phyloP scores from a whole-genome alignment of 2,113 vertebrate genomes.

The Phalacrocorax aristotelis region DNA sequence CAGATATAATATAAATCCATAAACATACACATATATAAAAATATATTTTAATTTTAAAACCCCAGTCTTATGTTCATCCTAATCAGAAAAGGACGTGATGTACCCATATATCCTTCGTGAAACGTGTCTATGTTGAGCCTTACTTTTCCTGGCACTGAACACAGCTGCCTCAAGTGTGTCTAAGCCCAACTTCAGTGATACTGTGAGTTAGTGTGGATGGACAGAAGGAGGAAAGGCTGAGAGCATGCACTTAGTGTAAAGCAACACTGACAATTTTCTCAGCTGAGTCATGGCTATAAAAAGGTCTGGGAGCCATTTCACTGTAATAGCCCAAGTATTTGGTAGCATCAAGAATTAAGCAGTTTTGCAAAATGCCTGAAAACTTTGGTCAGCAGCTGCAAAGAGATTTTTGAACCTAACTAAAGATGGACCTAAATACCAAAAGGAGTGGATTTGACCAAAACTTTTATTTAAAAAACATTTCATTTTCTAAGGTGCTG shows the following conservation, averaged over 20 bases:
- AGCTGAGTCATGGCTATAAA: background rate
- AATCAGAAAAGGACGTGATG: background rate
- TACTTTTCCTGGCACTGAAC: background rate
- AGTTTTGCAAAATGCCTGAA: background rate
- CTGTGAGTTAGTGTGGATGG: fast-evolving
- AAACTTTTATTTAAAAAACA: background rate
- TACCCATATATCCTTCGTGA: background rate
- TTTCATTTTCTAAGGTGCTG: background rate
- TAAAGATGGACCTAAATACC: background rate
- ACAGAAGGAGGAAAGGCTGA: background rate
- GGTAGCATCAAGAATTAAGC: background rate
- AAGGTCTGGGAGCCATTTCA: background rate
- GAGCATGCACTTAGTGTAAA: background rate
- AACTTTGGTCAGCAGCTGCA: background rate
- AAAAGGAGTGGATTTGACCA: background rate
- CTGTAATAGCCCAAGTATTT: background rate
- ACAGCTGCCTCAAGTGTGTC: background rate
- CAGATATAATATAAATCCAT: background rate
- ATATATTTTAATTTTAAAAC: fast-evolving
- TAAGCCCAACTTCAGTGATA: background rate
- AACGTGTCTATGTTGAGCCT: background rate
- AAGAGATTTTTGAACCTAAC: background rate
- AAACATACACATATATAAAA: fast-evolving
- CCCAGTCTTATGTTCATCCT: fast-evolving
- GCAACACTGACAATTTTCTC: background rate